Base-by-base conservation (phyloP, 2,113 vertebrate genomes). In the Dunckerocampus dactyliophorus region DNA sequence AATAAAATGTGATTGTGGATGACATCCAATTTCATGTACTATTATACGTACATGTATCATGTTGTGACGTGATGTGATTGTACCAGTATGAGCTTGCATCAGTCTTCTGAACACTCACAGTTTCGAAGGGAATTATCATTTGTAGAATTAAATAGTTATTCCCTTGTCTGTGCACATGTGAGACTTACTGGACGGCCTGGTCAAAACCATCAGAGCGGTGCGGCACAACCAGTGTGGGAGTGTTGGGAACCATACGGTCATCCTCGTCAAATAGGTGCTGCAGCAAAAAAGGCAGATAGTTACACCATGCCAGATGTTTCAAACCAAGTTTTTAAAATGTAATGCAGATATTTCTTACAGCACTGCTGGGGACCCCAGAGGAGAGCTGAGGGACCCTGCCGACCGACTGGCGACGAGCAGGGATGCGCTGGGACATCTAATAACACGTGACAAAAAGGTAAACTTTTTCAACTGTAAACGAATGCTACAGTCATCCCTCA, bases 161-260 rank as follows among this genome's bases (percentile, higher is more conserved):
- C 2, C 52, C 47, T 6, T 50, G 43, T 31, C 0, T 22, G 13
- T 0, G 2, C 17, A 9, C 37, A 52, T 48, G 54, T 2, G 22
- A 20, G 54, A 93, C 96, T 92, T 88, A 98, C 97, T 98, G 94
- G 80, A 97, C 91, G 20, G 94, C 92, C 88, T 98, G 95, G 82
- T 94, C 93, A 84, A 95, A 96, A 9, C 92, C 92, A 70, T 99
- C 97, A 1, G 94, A 92, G 39, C 93, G 94, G 81, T 94, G 95
- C 10, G 93, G 94, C 6, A 93, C 92, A 47, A 94, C 91, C 62
- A 98, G 92, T 20, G 94, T 98, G 39, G 95, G 96, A 8, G 94
- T 93, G 87, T 92, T 98, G 58, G 97, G 97, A 71, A 99, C 97
- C 81, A 94, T 98, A 73, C 97, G 90, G 80, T 99, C 97, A 59